Evolutionary conservation across 2,797 vertebrate species (phyloP), one percentile per base, ranked within the genome.

Genomic region (Brotula barbata): DNA sequence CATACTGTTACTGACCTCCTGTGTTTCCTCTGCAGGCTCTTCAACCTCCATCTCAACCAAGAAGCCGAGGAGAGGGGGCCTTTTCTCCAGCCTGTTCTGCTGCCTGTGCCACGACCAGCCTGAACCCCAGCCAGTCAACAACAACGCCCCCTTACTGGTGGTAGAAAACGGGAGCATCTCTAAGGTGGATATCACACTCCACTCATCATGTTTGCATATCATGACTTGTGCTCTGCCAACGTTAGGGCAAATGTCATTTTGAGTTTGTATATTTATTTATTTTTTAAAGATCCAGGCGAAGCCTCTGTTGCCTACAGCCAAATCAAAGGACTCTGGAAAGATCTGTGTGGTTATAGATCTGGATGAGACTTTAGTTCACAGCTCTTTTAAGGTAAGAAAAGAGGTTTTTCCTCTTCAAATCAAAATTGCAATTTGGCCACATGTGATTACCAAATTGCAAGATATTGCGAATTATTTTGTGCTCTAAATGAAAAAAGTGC

Each of bases 291-390:
- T 89, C 62, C 89, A 94, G 22, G 91, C 87, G 65, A 97, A 94
- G 77, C 94, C 94, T 6, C 92, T 98, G 73, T 88, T 98, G 71
- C 93, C 95, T 0, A 93, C 95, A 58, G 92, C 84, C 57, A 96
- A 95, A 85, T 93, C 94, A 0, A 95, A 94, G 88, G 94, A 97
- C 1, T 83, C 89, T 1, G 94, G 92, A 56, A 97, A 95, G 89
- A 92, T 95, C 66, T 97, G 95, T 0, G 94, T 95, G 80, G 94
- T 97, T 52, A 96, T 97, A 15, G 95, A 97, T 84, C 87, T 97
- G 89, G 95, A 96, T 0, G 95, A 97, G 89, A 97, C 95, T 0
- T 75, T 96, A 81, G 95, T 96, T 56, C 95, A 96, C 89, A 96
- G 95, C 76, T 96, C 95, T 9, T 97, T 97, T 78, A 96, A 97